Percentiles rank a stretch among this genome's conserved stretches.
phyloP scores from a whole-genome alignment of 2,113 vertebrate species.

The Bombycilla garrulus region DNA sequence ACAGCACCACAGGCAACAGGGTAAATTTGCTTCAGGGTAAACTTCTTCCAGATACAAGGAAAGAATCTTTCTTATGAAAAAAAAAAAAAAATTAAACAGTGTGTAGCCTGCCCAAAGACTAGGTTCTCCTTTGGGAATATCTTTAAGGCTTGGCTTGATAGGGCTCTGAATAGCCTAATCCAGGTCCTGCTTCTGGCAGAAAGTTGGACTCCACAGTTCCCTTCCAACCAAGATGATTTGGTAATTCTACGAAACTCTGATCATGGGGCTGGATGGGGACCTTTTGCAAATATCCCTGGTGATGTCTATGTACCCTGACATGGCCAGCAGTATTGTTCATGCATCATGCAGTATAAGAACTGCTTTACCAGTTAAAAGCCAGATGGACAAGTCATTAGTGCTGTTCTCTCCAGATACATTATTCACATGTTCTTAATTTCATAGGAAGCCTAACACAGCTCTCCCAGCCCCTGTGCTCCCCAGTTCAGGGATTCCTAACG shows the following conservation, averaged over 20 bases:
- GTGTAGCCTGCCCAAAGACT: background rate
- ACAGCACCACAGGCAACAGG: background rate
- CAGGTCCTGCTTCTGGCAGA: background rate
- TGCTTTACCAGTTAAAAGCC: background rate
- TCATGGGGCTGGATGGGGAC: background rate
- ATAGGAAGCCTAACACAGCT: background rate
- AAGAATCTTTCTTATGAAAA: background rate
- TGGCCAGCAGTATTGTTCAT: background rate
- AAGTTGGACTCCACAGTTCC: background rate
- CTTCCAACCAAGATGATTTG: background rate
- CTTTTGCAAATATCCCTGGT: background rate
- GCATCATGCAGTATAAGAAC: background rate
- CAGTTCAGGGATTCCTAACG: background rate
- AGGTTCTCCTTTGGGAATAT: background rate
- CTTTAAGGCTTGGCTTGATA: background rate
- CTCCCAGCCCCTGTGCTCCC: accelerated
- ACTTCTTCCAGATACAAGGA: background rate
- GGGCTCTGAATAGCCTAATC: background rate
- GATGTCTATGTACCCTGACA: background rate
- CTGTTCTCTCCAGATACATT: background rate
- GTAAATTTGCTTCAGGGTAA: background rate
- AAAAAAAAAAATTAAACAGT: background rate
- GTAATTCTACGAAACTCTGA: background rate
- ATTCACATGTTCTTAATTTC: background rate
- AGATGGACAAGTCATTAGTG: background rate